These are phyloP conservation scores for Mesoclemmys tuberculata DNA, from an alignment of 2,113 vertebrate species.

Conservation along the genomic window DNA sequence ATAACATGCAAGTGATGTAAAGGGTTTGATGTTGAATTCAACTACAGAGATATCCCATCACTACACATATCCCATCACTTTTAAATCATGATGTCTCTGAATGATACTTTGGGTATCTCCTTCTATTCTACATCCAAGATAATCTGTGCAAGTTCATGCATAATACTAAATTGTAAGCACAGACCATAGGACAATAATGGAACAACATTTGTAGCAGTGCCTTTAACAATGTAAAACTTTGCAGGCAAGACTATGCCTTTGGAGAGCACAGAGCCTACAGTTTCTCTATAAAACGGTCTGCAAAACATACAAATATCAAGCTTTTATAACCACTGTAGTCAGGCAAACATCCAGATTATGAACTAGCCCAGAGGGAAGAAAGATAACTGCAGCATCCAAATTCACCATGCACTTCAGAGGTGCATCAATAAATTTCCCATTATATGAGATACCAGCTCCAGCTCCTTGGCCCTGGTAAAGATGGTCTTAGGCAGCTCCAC, in stretches of 20 bases:
- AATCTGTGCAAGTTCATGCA: not conserved
- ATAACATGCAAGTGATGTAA: not conserved
- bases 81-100: not conserved
- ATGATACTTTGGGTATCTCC: not conserved
- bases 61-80: not conserved
- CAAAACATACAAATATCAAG: not conserved
- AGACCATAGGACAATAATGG: not conserved
- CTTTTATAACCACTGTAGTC: not conserved
- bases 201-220: not conserved
- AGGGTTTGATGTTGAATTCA: not conserved
- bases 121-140: not conserved
- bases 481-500: not conserved
- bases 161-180: not conserved
- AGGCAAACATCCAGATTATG: not conserved
- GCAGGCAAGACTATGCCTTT: not conserved
- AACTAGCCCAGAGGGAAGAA: not conserved
- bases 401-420: not conserved
- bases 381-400: not conserved
- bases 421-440: not conserved
- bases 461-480: not conserved
- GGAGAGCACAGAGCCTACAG: not conserved
- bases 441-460: not conserved
- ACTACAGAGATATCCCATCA: not conserved
- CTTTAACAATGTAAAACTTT: not conserved
- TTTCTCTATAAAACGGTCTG: not conserved